Base-by-base conservation (phyloP, 2,888 invertebrate species). In the Deilephila porcellus region DNA sequence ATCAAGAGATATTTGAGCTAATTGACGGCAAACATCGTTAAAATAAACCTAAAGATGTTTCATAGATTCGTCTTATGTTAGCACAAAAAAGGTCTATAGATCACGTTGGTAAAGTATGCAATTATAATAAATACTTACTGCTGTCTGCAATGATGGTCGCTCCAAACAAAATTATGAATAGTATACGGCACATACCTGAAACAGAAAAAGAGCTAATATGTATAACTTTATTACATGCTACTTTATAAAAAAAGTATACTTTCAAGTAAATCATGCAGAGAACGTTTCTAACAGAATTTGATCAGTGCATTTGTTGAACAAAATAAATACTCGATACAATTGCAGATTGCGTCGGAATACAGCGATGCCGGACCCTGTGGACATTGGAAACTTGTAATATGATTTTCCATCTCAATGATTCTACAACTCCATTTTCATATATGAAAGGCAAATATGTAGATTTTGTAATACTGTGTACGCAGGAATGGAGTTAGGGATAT, bases 331-430 rank as follows among this genome's bases (percentile, higher is more conserved):
- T 63, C 19, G 25, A 67, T 52, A 67, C 52, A 52, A 67, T 67
- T 25, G 37, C 64, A 67, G 45, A 52, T 25, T 67, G 45, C 52
- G 71, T 71, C 71, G 71, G 72, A 20, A 56, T 4, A 56, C 56
- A 56, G 5, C n/a, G n/a, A 56, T 32, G 76, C 74, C 76, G 76
- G 74, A 71, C 78, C 73, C 71, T 76, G 79, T 80, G 75, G 78
- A 75, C 76, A 78, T 78, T 73, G 71, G 71, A 73, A 77, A 76
- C 67, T 67, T 67, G 14, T 79, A 80, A 81, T 81, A 76, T 82
- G 78, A 86, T 85, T 85, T 85, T 83, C 82, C 79, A 56, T 79
- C 64, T 73, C 80, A 81, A 77, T 79, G 82, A 77, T 70, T 80
- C 76, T 71, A 67, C 67, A 52, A 67, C 52, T 67, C 52, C 25